Evolutionary conservation across 2,888 invertebrate species (phyloP).

Genomic region (Cepaea hortensis): DNA sequence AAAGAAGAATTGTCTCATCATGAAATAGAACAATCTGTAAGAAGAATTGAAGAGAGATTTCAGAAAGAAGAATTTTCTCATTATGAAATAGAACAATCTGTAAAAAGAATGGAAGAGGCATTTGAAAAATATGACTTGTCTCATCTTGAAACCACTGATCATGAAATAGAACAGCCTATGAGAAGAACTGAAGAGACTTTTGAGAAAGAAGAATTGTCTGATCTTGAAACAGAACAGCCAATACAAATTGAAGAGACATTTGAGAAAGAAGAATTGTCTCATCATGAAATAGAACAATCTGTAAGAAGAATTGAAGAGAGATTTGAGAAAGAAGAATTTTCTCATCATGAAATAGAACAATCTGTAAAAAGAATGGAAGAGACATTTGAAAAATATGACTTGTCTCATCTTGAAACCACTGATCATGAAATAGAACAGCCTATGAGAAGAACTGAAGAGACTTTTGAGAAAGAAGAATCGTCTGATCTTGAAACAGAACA

Average conservation of each 20-base stretch:
- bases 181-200: background rate
- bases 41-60: background rate
- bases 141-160: too few species aligned
- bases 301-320: background rate
- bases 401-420: too few species aligned
- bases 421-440: background rate
- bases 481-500: background rate
- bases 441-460: background rate
- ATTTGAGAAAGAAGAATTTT: background rate
- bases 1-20: too few species aligned
- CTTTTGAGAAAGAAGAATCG: background rate
- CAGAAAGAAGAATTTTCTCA: background rate
- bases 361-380: background rate
- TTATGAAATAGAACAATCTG: background rate
- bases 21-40: too few species aligned
- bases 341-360: background rate
- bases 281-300: too few species aligned
- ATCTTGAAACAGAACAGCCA: background rate
- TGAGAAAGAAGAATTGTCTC: background rate
- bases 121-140: background rate
- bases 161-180: background rate
- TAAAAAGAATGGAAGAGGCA: background rate
- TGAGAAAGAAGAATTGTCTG: background rate
- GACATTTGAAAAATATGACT: background rate
- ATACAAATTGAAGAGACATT: too few species aligned